Percentiles rank a stretch among this genome's conserved stretches.
phyloP scores from a whole-genome alignment of 2,888 invertebrate genomes.

The Hyppa rectilinea region DNA sequence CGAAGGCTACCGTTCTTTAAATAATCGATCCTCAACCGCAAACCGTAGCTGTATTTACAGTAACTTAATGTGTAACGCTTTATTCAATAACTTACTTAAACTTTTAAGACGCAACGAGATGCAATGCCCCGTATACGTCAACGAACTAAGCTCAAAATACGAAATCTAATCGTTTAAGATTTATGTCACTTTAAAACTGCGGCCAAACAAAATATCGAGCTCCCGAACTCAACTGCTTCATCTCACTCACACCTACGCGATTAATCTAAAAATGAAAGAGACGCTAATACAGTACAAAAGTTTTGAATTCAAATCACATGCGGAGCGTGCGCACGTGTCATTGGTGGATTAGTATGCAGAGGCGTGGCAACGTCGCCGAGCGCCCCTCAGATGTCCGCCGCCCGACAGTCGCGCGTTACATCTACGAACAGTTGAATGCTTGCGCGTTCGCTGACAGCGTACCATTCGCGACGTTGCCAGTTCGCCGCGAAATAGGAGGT shows the following conservation, averaged over 20 bases:
- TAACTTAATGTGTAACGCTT: conserved; percentile 61
- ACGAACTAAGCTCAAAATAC: conserved; percentile 53
- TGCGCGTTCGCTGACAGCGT: conserved; percentile 84
- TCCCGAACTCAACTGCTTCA: conserved; percentile 48
- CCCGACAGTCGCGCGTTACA: conserved; percentile 84
- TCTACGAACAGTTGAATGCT: conserved; percentile 89
- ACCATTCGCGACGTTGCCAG: conserved; percentile 84
- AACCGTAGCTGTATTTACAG: conserved; percentile 66
- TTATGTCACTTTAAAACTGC: conserved; percentile 48
- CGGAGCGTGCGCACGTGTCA: conserved; percentile 67
- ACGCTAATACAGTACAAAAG: conserved; percentile 61
- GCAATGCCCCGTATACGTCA: conserved; percentile 48
- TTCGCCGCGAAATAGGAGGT: conserved; percentile 84
- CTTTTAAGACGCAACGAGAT: conserved; percentile 48
- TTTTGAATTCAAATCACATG: conserved; percentile 71
- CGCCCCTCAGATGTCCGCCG: conserved; percentile 84
- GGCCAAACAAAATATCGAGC: conserved; percentile 42
- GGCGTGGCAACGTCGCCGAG: conserved; percentile 84
- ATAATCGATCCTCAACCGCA: conserved; percentile 69
- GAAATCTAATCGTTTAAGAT: conserved; percentile 32
- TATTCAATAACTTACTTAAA: conserved; percentile 66
- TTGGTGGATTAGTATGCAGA: conserved; percentile 77
- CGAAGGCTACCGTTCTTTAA: conserved; percentile 50
- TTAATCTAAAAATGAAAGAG: conserved; percentile 64
- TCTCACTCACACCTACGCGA: conserved; percentile 60